Evolutionary conservation across 2,797 vertebrate species (phyloP), one percentile per base, ranked within the genome.

Genomic region (Enoplosus armatus): DNA sequence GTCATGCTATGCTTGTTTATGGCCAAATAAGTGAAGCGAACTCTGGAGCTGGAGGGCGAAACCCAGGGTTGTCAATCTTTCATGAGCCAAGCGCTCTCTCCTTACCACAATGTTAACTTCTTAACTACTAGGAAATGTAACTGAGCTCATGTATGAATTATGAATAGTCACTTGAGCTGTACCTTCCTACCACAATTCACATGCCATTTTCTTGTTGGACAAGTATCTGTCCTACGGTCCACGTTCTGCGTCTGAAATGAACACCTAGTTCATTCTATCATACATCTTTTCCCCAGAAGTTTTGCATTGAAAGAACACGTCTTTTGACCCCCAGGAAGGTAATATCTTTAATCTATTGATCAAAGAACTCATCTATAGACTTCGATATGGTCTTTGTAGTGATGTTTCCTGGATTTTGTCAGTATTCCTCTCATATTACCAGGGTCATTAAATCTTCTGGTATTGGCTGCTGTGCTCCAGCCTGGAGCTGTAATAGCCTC

Each of bases 401-500:
- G 37, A 79, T 71, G 48, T 85, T 64, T 69, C 31, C 15, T n/a
- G 47, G 41, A 79, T 83, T n/a, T 79, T 72, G 77, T 80, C 73
- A 50, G 50, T 41, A 37, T 78, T 74, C 59, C 65, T 75, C 53
- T 71, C 48, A 64, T 82, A 81, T 86, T 80, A 70, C 65, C 55
- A 18, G 45, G 31, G 74, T 88, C 82, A 89, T 92, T 91, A 92
- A 79, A 78, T 83, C 41, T 11, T 43, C 70, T 53, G 33, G 65
- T 80, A 33, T 61, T 72, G 75, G 82, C 71, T 62, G 66, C 72
- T 78, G 77, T 58, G 73, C 70, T 83, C 39, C 48, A 73, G 80
- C 80, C 80, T 33, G 43, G 59, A 90, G 82, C 84, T 72, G 60
- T 86, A 89, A 89, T 83, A 83, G 83, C 83, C 72, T 85, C 70